A percentile compares a stretch with the other conserved stretches of the same genome.
Conservation (phyloP, 1,140 invertebrate species). For the Drosophila albomicans region DNA sequence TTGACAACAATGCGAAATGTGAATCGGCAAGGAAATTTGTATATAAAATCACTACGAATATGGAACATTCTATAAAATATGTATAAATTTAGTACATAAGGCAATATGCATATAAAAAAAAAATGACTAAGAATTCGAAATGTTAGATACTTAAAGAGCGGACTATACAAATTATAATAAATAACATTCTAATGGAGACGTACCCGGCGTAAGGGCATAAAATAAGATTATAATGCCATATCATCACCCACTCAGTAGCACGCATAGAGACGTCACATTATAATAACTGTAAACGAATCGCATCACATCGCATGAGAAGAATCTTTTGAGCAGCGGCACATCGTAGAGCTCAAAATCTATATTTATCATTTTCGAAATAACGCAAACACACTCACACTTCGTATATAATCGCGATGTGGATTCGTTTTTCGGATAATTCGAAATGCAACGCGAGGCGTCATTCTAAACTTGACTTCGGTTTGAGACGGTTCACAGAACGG, state of each 20-base stretch:
- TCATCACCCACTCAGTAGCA: constrained; percentile 17
- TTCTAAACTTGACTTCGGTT: constrained; percentile 61
- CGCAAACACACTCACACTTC: constrained; percentile 20
- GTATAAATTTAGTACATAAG: background rate
- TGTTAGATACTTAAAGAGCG: no score
- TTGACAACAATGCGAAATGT: background rate
- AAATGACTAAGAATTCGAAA: no score
- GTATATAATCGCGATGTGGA: constrained; percentile 14
- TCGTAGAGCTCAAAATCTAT: constrained; percentile 60
- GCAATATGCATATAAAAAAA: background rate
- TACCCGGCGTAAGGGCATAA: background rate
- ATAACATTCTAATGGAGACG: no score
- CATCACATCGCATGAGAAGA: constrained; percentile 64
- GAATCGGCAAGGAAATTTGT: background rate
- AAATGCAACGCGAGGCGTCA: constrained; percentile 20
- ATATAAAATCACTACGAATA: background rate
- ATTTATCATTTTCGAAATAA: constrained; percentile 54
- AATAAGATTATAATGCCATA: constrained; percentile 15
- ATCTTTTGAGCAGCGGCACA: constrained; percentile 26
- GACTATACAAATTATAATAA: no score
- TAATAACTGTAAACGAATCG: constrained; percentile 54
- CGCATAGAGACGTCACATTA: constrained; percentile 30
- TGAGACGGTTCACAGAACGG: constrained; percentile 53
- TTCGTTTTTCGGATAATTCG: constrained; percentile 8
- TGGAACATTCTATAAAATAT: background rate